Evolutionary conservation across 2,113 vertebrate species (phyloP), one percentile per base, ranked within the genome.

Genomic region (Notothenia rossii): DNA sequence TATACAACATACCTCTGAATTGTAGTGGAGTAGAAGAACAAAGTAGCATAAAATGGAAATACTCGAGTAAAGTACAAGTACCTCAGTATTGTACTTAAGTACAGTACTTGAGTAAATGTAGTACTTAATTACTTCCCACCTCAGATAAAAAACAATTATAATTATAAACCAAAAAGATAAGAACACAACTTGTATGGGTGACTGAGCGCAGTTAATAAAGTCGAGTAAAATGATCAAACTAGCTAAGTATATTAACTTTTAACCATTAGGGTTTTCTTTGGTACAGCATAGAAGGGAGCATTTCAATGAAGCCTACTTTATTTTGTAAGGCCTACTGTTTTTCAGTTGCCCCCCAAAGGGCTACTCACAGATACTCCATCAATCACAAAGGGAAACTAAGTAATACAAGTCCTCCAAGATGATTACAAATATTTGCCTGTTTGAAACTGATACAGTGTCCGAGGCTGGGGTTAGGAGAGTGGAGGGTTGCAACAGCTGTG

Each of bases 401-500:
- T 20, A 65, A n/a, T 14, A 17, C 65, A 60, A 71, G 45, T 78
- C 72, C 59, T 54, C 59, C 43, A 67, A 66, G 45, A 70, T 75
- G 74, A 86, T 72, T 75, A 55, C 65, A 81, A 56, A 75, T 78
- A 80, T 75, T 55, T 53, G 80, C n/a, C 58, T 36, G 51, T 75
- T 83, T 72, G 63, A 81, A 85, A 79, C 1, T 53, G 75, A 88
- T 71, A 62, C n/a, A 5, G 50, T 22, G 64, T 5, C 14, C 0
- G 36, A 69, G 51, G 69, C 50, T 43, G 33, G 45, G 45, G n/a
- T 46, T 3, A 15, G 68, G 22, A 22, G 45, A 62, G 43, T 6
- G 14, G 20, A 33, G 53, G 64, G 48, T 69, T 64, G 83, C 61
- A 82, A 75, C 87, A 91, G 89, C 89, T 94, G 89, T 81, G 67